Conservation (phyloP, 2,888 invertebrate genomes). For the Heliconius charithonia region DNA sequence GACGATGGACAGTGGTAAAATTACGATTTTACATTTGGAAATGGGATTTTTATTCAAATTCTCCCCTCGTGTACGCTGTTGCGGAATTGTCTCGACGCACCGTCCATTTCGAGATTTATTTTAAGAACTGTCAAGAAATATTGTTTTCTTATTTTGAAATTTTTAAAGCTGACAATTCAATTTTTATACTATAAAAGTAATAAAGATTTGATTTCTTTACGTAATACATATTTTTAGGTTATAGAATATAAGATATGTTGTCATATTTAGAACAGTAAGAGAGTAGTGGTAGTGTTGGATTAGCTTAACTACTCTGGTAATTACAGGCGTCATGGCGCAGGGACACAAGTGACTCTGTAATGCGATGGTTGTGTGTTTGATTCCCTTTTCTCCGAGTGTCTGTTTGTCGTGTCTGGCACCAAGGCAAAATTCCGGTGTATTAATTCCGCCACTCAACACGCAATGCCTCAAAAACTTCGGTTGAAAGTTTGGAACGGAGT, state of each 20-base stretch:
- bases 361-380: too few relatives aligned
- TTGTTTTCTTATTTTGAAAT: background rate
- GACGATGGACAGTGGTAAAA: slow-evolving; percentile 55
- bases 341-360: too few relatives aligned
- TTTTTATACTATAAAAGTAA: background rate
- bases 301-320: too few relatives aligned
- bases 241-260: background rate
- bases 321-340: too few relatives aligned
- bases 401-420: too few relatives aligned
- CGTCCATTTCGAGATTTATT: slow-evolving; percentile 31
- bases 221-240: background rate
- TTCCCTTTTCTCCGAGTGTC: too few relatives aligned
- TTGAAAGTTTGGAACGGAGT: too few relatives aligned
- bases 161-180: background rate
- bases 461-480: too few relatives aligned
- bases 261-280: background rate
- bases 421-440: too few relatives aligned
- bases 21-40: slow-evolving; percentile 52
- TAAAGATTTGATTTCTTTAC: background rate
- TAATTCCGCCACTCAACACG: too few relatives aligned
- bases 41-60: slow-evolving; percentile 47
- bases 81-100: slow-evolving; percentile 19
- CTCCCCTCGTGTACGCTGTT: slow-evolving; percentile 35
- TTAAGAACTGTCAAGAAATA: slow-evolving; percentile 16
- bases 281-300: too few relatives aligned